phyloP scores from a whole-genome alignment of 2,113 vertebrate species.

The Crotalus horridus region DNA sequence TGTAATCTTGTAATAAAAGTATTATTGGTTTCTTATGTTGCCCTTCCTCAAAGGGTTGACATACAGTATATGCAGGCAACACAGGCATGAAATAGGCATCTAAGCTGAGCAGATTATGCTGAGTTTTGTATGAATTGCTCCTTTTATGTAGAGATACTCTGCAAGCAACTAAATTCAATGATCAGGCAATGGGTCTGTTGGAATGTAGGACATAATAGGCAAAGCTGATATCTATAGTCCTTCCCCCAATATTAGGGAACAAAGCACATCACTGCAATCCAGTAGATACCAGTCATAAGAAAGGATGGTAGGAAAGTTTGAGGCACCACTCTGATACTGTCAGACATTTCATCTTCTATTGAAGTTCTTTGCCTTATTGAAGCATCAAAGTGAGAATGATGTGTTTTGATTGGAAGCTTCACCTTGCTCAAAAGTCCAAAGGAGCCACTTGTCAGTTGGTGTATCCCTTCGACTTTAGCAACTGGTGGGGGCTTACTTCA shows the following conservation, averaged over 20 bases:
- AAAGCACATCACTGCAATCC: background rate
- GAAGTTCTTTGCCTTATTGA: background rate
- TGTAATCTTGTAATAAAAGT: background rate
- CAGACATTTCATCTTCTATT: background rate
- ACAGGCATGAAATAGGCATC: background rate
- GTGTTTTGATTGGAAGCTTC: background rate
- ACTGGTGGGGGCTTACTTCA: background rate
- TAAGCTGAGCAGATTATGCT: background rate
- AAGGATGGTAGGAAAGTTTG: background rate
- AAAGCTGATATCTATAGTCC: background rate
- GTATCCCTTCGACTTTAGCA: background rate
- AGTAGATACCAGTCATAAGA: background rate
- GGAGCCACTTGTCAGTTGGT: background rate
- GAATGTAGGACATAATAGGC: background rate
- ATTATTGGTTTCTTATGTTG: background rate
- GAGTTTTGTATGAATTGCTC: background rate
- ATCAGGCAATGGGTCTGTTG: background rate
- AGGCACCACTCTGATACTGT: background rate
- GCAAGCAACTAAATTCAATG: background rate
- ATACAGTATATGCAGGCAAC: background rate
- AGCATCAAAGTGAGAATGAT: background rate
- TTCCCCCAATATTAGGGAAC: background rate
- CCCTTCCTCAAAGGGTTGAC: background rate
- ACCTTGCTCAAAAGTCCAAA: background rate
- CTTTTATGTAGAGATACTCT: background rate